phyloP scores from a whole-genome alignment of 2,797 vertebrate genomes.

The Sciaenops ocellatus region DNA sequence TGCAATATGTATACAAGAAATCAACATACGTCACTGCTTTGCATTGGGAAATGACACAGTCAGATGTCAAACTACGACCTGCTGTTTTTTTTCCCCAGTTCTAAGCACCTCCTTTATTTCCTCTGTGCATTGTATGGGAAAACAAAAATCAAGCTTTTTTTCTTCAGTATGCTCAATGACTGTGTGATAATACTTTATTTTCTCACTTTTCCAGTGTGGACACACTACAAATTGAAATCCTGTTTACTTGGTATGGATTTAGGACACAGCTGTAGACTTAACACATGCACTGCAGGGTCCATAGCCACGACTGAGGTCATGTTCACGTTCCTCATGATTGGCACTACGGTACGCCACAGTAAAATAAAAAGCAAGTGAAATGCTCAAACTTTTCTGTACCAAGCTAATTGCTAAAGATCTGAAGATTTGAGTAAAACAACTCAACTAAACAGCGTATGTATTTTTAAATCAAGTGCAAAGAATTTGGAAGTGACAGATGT shows the following conservation, averaged over 20 bases:
- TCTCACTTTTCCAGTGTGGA: background rate
- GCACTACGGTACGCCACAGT: background rate
- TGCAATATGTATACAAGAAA: background rate
- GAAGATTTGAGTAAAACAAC: background rate
- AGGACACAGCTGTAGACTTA: background rate
- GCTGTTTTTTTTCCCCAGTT: background rate
- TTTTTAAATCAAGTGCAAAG: slow-evolving; percentile 6
- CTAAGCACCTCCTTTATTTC: background rate
- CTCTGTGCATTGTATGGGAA: background rate
- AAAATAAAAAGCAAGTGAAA: background rate
- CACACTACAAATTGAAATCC: background rate
- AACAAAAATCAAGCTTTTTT: background rate
- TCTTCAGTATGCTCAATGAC: background rate
- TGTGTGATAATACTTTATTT: slow-evolving; percentile 4
- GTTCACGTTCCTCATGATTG: background rate
- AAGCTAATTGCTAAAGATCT: no score
- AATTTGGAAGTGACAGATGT: slow-evolving; percentile 41
- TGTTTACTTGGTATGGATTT: background rate
- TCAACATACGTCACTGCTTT: background rate
- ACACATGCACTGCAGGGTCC: background rate
- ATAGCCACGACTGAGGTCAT: background rate
- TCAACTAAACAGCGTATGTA: background rate
- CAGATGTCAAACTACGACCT: no score
- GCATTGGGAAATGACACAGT: background rate
- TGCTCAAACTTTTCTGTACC: background rate